Percentiles rank a stretch among this genome's conserved stretches.
Evolutionary conservation across 2,797 vertebrate genomes (phyloP).

Genomic region (Channa striata): DNA sequence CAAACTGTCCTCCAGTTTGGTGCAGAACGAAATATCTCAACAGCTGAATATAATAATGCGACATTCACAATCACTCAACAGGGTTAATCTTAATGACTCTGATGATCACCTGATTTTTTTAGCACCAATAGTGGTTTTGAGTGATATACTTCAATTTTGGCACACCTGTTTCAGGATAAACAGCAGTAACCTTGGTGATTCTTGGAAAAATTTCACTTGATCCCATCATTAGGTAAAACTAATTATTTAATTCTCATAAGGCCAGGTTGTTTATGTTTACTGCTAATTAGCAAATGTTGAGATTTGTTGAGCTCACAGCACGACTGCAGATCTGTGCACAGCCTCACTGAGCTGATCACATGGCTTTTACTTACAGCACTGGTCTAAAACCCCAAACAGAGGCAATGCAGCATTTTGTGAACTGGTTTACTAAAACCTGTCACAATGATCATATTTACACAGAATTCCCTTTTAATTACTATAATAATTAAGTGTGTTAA

Average conservation of each 20-base stretch:
- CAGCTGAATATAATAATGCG: not conserved
- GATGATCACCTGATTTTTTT: no score
- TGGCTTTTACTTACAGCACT: slow-evolving; percentile 15
- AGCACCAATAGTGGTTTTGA: no score
- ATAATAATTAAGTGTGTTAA: no score
- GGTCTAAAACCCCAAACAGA: slow-evolving; percentile 8
- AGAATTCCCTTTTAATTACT: not conserved
- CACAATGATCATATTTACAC: not conserved
- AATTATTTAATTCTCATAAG: not conserved
- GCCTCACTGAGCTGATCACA: not conserved
- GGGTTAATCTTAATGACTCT: not conserved
- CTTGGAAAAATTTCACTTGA: not conserved
- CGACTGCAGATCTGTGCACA: not conserved
- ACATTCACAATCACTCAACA: not conserved
- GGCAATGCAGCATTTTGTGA: slow-evolving; percentile 8
- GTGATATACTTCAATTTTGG: no score
- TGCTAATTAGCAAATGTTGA: not conserved
- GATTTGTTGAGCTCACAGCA: slow-evolving; percentile 3
- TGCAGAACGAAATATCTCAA: not conserved
- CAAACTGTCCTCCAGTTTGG: not conserved
- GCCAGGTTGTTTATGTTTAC: not conserved
- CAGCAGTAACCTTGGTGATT: not conserved
- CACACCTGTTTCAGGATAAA: not conserved
- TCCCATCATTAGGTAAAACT: not conserved
- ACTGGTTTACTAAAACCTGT: not conserved